Evolutionary conservation across 2,888 invertebrate species (phyloP), one percentile per base, ranked within the genome.

Genomic region (Drosophila greeni): DNA sequence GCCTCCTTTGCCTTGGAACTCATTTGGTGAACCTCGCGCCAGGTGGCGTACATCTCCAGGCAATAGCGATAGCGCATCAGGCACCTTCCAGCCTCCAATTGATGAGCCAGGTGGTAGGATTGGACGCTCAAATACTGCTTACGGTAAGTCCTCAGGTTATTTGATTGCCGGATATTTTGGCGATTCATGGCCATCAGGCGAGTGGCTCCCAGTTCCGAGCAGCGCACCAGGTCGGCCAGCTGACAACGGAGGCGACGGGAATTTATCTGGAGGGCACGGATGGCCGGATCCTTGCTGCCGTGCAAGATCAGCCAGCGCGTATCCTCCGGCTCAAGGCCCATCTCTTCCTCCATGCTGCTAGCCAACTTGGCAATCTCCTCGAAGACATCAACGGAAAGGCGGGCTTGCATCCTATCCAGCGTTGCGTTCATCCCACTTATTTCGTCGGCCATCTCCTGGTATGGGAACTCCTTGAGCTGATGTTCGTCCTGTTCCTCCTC

Each of bases 31-130:
- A 47, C 20, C 20, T 47, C 45, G 5, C 45, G 45, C 45, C 45
- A 47, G 8, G 1, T 47, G 45, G 9, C 20, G 29, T 9, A 47
- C 5, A 31, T 3, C 18, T 47, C 18, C 29, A 5, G 29, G 29
- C 20, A 14, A 31, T 31, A 31, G 20, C 45, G 45, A 14, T 20
- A 47, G 0, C 45, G 45, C 45, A 47, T 47, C 45, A 47, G 45
- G 14, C 45, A 47, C 45, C 9, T 29, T 20, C 29, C 45, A 9
- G 45, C 45, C 45, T 47, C 45, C 29, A 47, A 14, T 14, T 47
- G 29, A 31, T 31, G 18, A 5, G 29, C 5, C 9, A 47, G 18
- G 14, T 47, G 29, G 9, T 9, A 31, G 14, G 45, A 47, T 5
- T 47, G 45, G 29, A 31, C 29, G 29, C 20, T 5, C 29, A 31